Base-by-base conservation (phyloP, 1,140 invertebrate species). In the Tigriopus japonicus region DNA sequence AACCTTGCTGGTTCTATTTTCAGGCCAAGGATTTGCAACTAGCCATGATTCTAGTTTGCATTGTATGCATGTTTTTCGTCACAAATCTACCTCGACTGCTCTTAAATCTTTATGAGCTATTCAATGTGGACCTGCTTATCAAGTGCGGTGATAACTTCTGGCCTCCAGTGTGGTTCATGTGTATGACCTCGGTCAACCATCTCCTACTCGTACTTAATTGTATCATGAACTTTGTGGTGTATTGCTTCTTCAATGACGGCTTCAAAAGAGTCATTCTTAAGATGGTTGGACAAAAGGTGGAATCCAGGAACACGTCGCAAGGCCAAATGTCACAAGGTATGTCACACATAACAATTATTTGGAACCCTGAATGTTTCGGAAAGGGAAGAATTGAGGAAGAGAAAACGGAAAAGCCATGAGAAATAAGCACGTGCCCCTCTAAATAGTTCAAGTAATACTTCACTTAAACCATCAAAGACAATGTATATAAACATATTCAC, bases 21-120 rank as follows among this genome's bases (percentile, higher is more conserved):
- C 9, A 58, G 23, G 55, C 55, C 13, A 58, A 58, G 21, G 55
- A 58, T 24, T 42, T 58, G 14, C 55, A 58, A 42, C 55, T 58
- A 23, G 55, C 55, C 12, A 19, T 58, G 21, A 40, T 58, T 43
- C 21, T 58, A 7, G 55, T 58, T 28, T 23, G 24, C 14, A 42
- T 58, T 43, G 55, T 58, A 28, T 58, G 55, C 41, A 40, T 58
- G 21, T 58, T 58, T 19, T 17, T 58, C n/a, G 21, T 58, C 14
- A 58, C 55, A 58, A 58, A 58, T 43, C 42, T 41, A 17, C 55
- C 40, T 14, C 24, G 55, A 23, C 40, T 58, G 12, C 40, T 58
- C n/a, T 42, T 58, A 9, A 42, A 58, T 43, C 21, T 58, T 2
- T 58, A 58, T 19, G 55, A 58, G 28, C 40, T 23, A 2, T 35